Evolutionary conservation across 2,888 invertebrate genomes (phyloP).

Genomic region (Globia sparganii): DNA sequence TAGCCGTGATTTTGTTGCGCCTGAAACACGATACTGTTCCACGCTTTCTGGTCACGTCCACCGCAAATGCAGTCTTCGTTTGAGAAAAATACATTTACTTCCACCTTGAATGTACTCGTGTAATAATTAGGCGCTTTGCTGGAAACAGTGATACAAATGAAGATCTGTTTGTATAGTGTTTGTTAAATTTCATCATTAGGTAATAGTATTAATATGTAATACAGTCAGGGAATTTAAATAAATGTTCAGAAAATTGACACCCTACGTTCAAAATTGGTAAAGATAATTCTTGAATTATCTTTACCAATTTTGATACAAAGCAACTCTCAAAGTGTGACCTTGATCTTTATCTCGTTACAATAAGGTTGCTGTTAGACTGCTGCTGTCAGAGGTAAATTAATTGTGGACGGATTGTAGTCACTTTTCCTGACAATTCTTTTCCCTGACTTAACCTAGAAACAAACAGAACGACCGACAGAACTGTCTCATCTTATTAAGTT

Average conservation of each 20-base stretch:
- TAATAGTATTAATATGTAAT: background rate
- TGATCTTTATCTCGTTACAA: no score
- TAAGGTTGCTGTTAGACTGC: no score
- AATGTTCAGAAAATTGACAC: no score
- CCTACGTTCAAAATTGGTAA: no score
- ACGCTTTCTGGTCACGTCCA: slow-evolving; percentile 68
- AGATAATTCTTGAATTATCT: no score
- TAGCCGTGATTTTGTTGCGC: slow-evolving; percentile 41
- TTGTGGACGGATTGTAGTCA: background rate
- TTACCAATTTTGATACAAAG: no score
- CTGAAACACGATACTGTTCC: slow-evolving; percentile 11
- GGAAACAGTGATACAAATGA: background rate
- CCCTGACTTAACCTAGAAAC: background rate
- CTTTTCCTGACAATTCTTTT: background rate
- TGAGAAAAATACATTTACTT: slow-evolving; percentile 63
- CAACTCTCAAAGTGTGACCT: no score
- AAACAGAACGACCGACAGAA: background rate
- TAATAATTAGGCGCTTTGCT: slow-evolving; percentile 31
- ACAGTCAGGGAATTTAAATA: background rate
- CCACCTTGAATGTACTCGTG: slow-evolving; percentile 44
- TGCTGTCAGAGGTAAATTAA: no score
- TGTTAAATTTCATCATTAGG: background rate
- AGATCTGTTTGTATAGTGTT: background rate
- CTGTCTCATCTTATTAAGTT: background rate
- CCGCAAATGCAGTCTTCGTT: slow-evolving; percentile 65